Evolutionary conservation across 2,888 invertebrate species (phyloP).

Genomic region (Heliconius cydno): DNA sequence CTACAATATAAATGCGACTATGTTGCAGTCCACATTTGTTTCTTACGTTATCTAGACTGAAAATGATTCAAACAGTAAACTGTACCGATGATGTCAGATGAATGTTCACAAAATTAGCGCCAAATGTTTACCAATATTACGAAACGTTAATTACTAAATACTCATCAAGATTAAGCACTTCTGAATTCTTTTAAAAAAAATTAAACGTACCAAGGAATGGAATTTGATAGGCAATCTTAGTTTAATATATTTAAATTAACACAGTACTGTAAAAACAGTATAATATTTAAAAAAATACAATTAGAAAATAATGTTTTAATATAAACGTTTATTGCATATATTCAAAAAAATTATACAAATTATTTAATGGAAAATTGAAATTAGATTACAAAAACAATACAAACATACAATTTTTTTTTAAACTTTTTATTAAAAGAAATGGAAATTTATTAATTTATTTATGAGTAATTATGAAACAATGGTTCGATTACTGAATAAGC

Average conservation of each 20-base stretch:
- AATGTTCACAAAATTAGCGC: constrained; percentile 66
- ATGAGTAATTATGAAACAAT: not conserved
- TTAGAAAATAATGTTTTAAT: no score
- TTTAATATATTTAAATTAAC: not conserved
- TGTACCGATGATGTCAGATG: constrained; percentile 70
- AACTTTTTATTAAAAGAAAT: no score
- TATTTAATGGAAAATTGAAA: no score
- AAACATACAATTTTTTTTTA: no score
- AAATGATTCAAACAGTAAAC: constrained; percentile 68
- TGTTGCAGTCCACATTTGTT: constrained; percentile 56
- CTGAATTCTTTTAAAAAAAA: constrained; percentile 17
- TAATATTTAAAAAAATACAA: no score
- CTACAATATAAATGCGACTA: constrained; percentile 32
- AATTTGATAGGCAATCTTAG: not conserved
- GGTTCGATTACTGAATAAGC: not conserved
- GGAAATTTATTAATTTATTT: not conserved
- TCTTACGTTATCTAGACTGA: constrained; percentile 57
- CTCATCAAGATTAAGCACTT: constrained; percentile 23
- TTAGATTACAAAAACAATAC: no score
- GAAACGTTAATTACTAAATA: constrained; percentile 42
- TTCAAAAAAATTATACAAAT: no score
- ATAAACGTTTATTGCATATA: no score
- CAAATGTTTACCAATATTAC: constrained; percentile 52
- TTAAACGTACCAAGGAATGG: not conserved
- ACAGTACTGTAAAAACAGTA: no score